A percentile compares a stretch with the other conserved stretches of the same genome.
These are phyloP conservation scores for Gortyna flavago DNA, from an alignment of 2,888 invertebrate species.

Conservation along the genomic window DNA sequence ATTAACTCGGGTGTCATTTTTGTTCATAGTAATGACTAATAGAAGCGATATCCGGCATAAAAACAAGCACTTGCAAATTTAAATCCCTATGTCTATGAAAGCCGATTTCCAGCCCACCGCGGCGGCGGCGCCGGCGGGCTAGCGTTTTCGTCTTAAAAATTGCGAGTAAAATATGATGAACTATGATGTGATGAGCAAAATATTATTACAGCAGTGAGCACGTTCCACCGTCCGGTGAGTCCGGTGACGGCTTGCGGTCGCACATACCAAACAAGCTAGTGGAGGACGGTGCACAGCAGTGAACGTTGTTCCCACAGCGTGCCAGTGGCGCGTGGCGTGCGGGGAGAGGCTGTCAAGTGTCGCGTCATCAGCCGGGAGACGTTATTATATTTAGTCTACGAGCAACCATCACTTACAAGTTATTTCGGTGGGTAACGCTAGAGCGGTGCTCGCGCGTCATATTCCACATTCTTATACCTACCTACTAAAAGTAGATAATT, in stretches of 20 bases:
- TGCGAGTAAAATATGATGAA: no score
- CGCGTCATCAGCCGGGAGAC: conserved; percentile 26
- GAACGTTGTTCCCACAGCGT: not conserved
- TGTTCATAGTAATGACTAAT: no score
- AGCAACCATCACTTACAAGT: conserved; percentile 40
- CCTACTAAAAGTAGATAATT: conserved; percentile 39
- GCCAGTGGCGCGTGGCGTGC: not conserved
- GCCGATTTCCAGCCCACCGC: no score
- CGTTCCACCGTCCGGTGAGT: conserved; percentile 3
- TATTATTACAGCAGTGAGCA: conserved; percentile 15
- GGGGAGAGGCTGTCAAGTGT: conserved; percentile 21
- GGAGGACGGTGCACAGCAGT: not conserved
- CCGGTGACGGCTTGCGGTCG: not conserved
- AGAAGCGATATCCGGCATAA: no score
- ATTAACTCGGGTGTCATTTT: no score
- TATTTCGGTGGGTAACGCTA: conserved; percentile 42
- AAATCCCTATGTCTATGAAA: no score
- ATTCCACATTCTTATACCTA: conserved; percentile 44
- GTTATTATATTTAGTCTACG: conserved; percentile 39
- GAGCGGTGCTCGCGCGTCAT: conserved; percentile 42
- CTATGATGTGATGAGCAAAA: conserved; percentile 18
- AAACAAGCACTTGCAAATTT: no score
- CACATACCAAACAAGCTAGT: not conserved
- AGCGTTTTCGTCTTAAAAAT: conserved; percentile 33
- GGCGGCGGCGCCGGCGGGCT: no score